Conservation (phyloP, 2,113 vertebrate genomes). For the Erinaceus europaeus region DNA sequence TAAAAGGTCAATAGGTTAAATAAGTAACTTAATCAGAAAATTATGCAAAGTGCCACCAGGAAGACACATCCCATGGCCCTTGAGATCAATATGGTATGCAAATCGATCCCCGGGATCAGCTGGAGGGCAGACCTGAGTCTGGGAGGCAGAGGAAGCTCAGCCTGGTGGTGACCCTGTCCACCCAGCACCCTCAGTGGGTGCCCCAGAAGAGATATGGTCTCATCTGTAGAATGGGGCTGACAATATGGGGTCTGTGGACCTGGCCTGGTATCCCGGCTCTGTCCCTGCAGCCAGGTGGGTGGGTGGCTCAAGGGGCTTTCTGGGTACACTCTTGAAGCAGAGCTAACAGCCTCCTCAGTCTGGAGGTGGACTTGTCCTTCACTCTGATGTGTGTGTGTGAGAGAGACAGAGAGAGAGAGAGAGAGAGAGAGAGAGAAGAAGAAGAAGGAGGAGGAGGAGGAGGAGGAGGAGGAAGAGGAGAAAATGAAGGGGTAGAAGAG, state of each 20-base stretch:
- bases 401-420: too few species aligned
- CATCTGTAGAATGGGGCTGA: background rate
- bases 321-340: background rate
- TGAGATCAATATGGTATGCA: slow-evolving; percentile 86
- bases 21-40: slow-evolving; percentile 88
- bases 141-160: background rate
- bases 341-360: too few species aligned
- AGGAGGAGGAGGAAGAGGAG: too few species aligned
- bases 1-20: slow-evolving; percentile 90
- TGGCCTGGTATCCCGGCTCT: background rate
- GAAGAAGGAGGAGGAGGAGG: too few species aligned
- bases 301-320: background rate
- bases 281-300: background rate
- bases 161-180: background rate
- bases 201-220: background rate
- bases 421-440: too few species aligned
- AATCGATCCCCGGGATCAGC: slow-evolving; percentile 81
- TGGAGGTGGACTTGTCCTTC: too few species aligned
- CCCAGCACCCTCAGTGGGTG: background rate
- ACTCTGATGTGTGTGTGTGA: too few species aligned
- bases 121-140: slow-evolving; percentile 57
- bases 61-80: slow-evolving; percentile 80
- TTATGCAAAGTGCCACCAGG: slow-evolving; percentile 86
- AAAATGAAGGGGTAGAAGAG: too few species aligned
- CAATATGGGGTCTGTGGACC: background rate